Evolutionary conservation across 2,888 invertebrate genomes (phyloP).

Genomic region (Lordiphosa andalusiaca): DNA sequence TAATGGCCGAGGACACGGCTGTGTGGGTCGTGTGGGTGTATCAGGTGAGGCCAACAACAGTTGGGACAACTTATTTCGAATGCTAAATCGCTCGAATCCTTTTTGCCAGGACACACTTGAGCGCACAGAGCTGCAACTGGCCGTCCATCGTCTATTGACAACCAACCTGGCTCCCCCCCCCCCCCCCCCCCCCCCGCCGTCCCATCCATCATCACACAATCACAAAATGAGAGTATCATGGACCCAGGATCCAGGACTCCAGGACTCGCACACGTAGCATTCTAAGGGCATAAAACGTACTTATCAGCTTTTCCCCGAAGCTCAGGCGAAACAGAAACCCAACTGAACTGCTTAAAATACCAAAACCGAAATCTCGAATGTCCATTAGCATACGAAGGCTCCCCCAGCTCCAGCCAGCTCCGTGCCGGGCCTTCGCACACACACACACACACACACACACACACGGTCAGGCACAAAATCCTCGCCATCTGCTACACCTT

Average conservation of each 20-base stretch:
- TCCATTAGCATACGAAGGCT: conserved; percentile 71
- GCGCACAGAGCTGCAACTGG: conserved; percentile 57
- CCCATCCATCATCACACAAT: conserved; percentile 77
- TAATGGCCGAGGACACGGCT: conserved; percentile 55
- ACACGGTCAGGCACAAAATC: conserved; percentile 41
- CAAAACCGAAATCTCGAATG: conserved; percentile 75
- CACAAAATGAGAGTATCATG: conserved; percentile 73
- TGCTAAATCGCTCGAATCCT: conserved; percentile 71
- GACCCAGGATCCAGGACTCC: conserved; percentile 19
- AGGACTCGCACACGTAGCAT: conserved; percentile 52
- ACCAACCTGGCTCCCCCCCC: conserved; percentile 21
- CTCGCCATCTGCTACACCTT: conserved; percentile 73
- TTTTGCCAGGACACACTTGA: conserved; percentile 65
- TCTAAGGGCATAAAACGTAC: conserved; percentile 74
- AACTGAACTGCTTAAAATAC: conserved; percentile 69
- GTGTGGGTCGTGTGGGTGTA: conserved; percentile 35
- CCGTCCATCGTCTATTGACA: conserved; percentile 60
- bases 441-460: conserved; percentile 16
- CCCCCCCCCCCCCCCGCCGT: conserved; percentile 52
- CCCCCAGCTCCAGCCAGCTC: conserved; percentile 22
- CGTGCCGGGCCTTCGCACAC: neutral
- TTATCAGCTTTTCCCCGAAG: conserved; percentile 65
- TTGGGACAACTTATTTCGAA: conserved; percentile 62
- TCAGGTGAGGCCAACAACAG: conserved; percentile 41
- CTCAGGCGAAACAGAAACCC: conserved; percentile 45